Percentiles rank a stretch among this genome's conserved stretches.
These are phyloP conservation scores for Heliothis virescens DNA, from an alignment of 1,140 invertebrate species.

Conservation along the genomic window DNA sequence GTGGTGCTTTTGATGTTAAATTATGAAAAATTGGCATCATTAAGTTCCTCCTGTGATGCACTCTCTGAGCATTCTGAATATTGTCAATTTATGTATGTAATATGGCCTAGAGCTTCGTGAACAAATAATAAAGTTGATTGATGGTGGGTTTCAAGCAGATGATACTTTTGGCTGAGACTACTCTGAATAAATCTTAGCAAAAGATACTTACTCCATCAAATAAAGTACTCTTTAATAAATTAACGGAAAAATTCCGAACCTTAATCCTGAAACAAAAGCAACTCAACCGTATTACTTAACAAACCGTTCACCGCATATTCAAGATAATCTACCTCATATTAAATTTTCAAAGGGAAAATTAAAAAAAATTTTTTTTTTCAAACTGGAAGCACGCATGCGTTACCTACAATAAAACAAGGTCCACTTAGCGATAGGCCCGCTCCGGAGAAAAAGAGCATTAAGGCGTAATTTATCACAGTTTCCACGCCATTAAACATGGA, in stretches of 20 bases:
- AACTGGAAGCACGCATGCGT: slow-evolving; percentile 27
- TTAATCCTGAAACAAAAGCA: background rate
- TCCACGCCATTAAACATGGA: slow-evolving; percentile 79
- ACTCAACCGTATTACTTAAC: background rate
- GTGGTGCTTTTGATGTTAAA: slow-evolving; percentile 11
- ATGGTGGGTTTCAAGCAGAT: background rate
- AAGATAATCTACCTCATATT: background rate
- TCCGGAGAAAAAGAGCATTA: slow-evolving; percentile 78
- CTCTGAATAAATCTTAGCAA: too few relatives aligned
- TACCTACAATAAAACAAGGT: slow-evolving; percentile 67
- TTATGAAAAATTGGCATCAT: slow-evolving; percentile 14
- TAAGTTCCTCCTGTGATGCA: background rate
- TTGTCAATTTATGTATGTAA: background rate
- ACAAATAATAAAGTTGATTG: background rate
- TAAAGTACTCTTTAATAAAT: too few relatives aligned
- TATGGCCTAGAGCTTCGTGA: background rate
- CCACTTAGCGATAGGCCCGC: slow-evolving; percentile 63
- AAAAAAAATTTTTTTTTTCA: background rate
- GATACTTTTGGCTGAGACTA: too few relatives aligned
- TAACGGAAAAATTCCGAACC: too few relatives aligned
- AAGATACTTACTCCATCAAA: too few relatives aligned
- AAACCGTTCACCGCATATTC: slow-evolving; percentile 1
- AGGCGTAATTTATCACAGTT: slow-evolving; percentile 80
- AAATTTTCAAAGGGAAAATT: slow-evolving; percentile 14
- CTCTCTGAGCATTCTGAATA: slow-evolving; percentile 16